A percentile compares a stretch with the other conserved stretches of the same genome.
phyloP scores from a whole-genome alignment of 1,140 invertebrate species.

The Drosophila lowei region DNA sequence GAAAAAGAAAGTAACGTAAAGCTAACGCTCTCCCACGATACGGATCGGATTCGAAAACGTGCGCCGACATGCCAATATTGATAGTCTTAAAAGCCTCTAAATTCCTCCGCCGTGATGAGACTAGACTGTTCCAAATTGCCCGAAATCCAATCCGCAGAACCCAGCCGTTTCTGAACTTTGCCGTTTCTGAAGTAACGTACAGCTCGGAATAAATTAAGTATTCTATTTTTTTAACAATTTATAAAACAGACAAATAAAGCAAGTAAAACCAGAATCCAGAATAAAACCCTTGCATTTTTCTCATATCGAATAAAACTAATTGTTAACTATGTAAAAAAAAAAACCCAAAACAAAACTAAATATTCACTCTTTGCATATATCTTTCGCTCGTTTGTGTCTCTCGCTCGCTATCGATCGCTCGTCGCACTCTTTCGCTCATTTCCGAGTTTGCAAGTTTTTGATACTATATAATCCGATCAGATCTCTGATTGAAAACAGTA shows the following conservation, averaged over 20 bases:
- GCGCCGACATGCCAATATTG: constrained; percentile 22
- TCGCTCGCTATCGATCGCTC: constrained; percentile 71
- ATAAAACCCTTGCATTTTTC: constrained; percentile 75
- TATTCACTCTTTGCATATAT: constrained; percentile 68
- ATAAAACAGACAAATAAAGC: constrained; percentile 58
- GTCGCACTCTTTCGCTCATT: constrained; percentile 75
- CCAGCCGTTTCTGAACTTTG: constrained; percentile 49
- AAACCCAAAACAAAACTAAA: constrained; percentile 36
- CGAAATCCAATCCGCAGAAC: constrained; percentile 47
- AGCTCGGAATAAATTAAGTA: constrained; percentile 63
- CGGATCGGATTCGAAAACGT: constrained; percentile 7
- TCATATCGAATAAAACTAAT: constrained; percentile 65
- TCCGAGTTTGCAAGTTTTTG: constrained; percentile 63
- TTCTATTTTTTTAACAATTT: constrained; percentile 51
- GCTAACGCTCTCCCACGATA: constrained; percentile 24
- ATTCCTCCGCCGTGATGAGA: constrained; percentile 63
- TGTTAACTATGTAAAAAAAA: constrained; percentile 49
- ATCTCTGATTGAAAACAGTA: constrained; percentile 69
- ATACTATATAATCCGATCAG: constrained; percentile 55
- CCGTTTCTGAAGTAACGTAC: constrained; percentile 62
- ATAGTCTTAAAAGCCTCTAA: constrained; percentile 46
- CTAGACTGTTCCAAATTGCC: constrained; percentile 66
- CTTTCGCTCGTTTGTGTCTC: constrained; percentile 76
- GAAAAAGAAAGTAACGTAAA: constrained; percentile 66
- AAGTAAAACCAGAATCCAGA: constrained; percentile 64